A percentile compares a stretch with the other conserved stretches of the same genome.
These are phyloP conservation scores for Eristalis arbustorum DNA, from an alignment of 2,888 invertebrate genomes.

Conservation along the genomic window DNA sequence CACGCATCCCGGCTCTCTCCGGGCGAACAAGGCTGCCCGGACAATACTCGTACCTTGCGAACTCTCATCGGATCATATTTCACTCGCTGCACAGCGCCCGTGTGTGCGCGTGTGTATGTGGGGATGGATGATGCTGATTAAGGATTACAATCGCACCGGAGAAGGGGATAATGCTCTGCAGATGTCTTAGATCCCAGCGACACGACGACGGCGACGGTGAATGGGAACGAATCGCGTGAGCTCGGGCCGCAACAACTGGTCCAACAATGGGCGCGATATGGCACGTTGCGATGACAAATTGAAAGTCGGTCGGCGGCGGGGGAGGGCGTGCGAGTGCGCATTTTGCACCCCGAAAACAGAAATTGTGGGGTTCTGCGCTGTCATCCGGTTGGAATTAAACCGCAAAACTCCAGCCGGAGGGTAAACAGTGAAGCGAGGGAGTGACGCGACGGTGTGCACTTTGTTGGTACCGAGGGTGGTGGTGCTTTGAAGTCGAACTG, in stretches of 20 bases:
- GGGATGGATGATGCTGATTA: conserved; percentile 66
- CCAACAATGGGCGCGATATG: conserved; percentile 66
- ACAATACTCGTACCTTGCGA: conserved; percentile 23
- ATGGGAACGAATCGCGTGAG: conserved; percentile 45
- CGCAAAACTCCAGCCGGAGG: conserved; percentile 50
- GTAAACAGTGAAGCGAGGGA: conserved; percentile 18
- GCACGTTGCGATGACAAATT: conserved; percentile 70
- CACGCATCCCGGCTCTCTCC: conserved; percentile 32
- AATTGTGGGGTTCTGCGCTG: conserved; percentile 11
- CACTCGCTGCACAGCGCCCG: conserved; percentile 35
- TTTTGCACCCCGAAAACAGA: conserved; percentile 49
- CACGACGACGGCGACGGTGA: neutral
- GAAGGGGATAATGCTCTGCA: conserved; percentile 40
- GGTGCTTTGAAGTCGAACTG: conserved; percentile 56
- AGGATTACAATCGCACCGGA: conserved; percentile 47
- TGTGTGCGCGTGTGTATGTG: neutral
- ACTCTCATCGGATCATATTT: conserved; percentile 69
- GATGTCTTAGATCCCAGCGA: conserved; percentile 60
- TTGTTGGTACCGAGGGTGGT: conserved; percentile 46
- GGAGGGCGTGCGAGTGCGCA: conserved; percentile 1
- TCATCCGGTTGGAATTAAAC: conserved; percentile 53
- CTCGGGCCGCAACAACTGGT: conserved; percentile 55
- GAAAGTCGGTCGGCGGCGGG: conserved; percentile 36
- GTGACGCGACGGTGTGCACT: neutral
- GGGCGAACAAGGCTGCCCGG: conserved; percentile 19